Conservation (phyloP, 2,113 vertebrate genomes). For the Penelope pileata region DNA sequence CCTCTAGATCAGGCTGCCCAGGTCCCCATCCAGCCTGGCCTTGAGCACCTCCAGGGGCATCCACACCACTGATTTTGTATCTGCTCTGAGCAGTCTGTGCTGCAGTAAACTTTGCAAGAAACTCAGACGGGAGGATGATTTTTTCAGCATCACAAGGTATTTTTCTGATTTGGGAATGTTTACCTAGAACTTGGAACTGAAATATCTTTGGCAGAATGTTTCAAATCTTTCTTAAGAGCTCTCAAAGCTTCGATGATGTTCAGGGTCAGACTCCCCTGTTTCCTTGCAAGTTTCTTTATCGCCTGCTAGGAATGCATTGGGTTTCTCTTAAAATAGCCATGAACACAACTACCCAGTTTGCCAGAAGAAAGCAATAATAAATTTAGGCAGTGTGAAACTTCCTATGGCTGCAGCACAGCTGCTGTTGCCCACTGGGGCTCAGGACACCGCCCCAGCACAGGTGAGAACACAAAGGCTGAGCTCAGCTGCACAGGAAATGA, state of each 20-base stretch:
- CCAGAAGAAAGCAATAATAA: background rate
- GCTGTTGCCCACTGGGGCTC: slow-evolving; percentile 43
- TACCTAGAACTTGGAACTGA: background rate
- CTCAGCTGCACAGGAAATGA: background rate
- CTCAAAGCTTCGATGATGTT: background rate
- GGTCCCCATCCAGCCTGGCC: background rate
- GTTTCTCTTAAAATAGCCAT: background rate
- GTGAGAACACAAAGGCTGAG: background rate
- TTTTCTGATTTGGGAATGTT: background rate
- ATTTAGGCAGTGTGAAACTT: background rate
- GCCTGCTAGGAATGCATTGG: background rate
- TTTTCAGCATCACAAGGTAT: background rate
- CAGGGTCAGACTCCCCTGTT: background rate
- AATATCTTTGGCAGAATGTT: background rate
- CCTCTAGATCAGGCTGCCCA: background rate
- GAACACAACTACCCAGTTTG: background rate
- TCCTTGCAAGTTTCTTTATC: background rate
- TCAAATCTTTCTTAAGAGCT: background rate
- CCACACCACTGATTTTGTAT: background rate
- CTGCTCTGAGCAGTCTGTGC: background rate
- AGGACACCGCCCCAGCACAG: background rate
- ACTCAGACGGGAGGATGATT: background rate
- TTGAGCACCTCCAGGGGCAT: background rate
- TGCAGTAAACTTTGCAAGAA: background rate
- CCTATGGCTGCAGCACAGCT: background rate